Evolutionary conservation across 2,888 invertebrate genomes (phyloP).

Genomic region (Dusona sp.): DNA sequence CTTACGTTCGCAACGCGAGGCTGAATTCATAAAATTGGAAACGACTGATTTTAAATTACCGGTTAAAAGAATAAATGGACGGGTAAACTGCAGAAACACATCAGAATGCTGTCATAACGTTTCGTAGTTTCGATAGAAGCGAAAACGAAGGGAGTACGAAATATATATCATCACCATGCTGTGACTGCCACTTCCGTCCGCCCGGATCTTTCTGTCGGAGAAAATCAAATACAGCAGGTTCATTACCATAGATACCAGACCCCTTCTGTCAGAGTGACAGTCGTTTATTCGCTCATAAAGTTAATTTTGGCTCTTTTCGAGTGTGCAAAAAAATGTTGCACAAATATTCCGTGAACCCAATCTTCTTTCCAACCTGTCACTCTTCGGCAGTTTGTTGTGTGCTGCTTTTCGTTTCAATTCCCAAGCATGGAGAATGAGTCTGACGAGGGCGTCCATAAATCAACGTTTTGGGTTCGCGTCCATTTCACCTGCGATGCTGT

Average conservation of each 20-base stretch:
- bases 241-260: not conserved
- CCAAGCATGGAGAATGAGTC: not conserved
- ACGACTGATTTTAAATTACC: not conserved
- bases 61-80: not conserved
- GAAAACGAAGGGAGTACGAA: not conserved
- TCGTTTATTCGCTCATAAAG: not conserved
- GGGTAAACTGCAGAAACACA: not conserved
- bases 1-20: not conserved
- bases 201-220: not conserved
- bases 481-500: conserved; percentile 42
- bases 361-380: not conserved
- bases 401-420: not conserved
- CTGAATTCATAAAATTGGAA: not conserved
- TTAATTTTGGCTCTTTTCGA: not conserved
- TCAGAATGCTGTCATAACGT: not conserved
- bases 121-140: no score
- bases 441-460: conserved; percentile 23
- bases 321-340: not conserved
- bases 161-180: not conserved
- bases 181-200: not conserved
- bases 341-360: not conserved
- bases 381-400: not conserved
- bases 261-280: not conserved
- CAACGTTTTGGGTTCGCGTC: not conserved
- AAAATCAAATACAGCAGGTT: not conserved